These are phyloP conservation scores for Hippocampus abdominalis DNA, from an alignment of 2,113 vertebrate species.

Conservation along the genomic window DNA sequence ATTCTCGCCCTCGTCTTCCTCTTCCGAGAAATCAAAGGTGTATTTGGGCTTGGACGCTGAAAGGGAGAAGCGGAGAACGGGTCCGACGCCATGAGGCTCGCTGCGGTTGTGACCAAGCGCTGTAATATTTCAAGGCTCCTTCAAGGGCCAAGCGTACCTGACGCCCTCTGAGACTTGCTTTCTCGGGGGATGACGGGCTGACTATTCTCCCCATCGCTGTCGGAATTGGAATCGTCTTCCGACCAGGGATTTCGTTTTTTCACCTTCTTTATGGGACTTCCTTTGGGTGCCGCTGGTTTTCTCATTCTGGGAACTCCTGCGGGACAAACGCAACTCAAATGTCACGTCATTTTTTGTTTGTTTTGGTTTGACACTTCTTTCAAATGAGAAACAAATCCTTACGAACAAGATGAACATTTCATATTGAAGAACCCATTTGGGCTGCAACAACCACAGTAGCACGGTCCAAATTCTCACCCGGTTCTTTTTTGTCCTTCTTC, in stretches of 20 bases:
- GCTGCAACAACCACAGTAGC: background rate
- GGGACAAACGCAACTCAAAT: background rate
- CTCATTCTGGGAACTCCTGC: constrained; percentile 82
- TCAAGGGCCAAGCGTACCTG: constrained; percentile 80
- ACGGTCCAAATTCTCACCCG: constrained; percentile 68
- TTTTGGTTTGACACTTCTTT: background rate
- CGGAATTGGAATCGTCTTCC: constrained; percentile 91
- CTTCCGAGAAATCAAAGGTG: constrained; percentile 97
- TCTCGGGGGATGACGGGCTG: constrained; percentile 90
- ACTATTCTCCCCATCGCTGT: constrained; percentile 86
- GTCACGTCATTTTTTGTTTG: background rate
- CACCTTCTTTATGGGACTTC: constrained; percentile 76
- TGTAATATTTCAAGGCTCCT: too few relatives aligned
- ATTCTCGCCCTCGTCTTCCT: constrained; percentile 80
- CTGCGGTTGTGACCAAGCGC: too few relatives aligned
- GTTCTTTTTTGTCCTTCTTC: constrained; percentile 91
- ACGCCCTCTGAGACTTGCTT: constrained; percentile 86
- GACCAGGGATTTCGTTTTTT: constrained; percentile 99
- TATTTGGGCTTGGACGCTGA: constrained; percentile 94
- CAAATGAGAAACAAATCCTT: background rate
- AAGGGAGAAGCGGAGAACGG: constrained; percentile 23
- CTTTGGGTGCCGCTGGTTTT: constrained; percentile 80
- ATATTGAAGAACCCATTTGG: background rate
- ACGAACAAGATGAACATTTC: background rate
- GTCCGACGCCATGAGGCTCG: too few relatives aligned